Evolutionary conservation across 2,888 invertebrate genomes (phyloP).

Genomic region (Hemaris fuciformis): DNA sequence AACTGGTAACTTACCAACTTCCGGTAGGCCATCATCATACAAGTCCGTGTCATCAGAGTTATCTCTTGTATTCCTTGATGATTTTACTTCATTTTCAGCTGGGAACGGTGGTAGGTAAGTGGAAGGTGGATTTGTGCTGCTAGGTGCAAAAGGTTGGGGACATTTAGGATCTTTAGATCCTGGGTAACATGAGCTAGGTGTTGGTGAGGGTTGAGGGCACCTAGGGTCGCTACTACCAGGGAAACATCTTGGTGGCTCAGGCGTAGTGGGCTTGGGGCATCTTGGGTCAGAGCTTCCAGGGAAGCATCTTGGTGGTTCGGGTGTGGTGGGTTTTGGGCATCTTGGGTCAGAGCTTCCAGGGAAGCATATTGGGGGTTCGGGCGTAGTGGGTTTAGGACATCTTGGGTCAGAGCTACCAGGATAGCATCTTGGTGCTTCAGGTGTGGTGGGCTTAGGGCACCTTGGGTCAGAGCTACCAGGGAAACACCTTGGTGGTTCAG

Average conservation of each 20-base stretch:
- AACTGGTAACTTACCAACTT: constrained; percentile 61
- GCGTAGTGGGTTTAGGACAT: constrained; percentile 34
- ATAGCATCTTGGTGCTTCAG: constrained; percentile 29
- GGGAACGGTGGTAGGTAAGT: constrained; percentile 76
- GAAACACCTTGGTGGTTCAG: constrained; percentile 23
- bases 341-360: constrained; percentile 43
- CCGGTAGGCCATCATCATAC: constrained; percentile 51
- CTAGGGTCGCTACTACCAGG: constrained; percentile 46
- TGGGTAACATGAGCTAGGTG: constrained; percentile 68
- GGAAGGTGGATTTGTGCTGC: constrained; percentile 67
- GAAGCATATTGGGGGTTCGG: constrained; percentile 39
- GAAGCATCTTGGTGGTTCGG: constrained; percentile 36
- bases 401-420: constrained; percentile 38
- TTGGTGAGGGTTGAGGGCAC: constrained; percentile 36
- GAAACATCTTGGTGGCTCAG: constrained; percentile 33
- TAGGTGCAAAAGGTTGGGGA: constrained; percentile 67
- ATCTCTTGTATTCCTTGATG: constrained; percentile 48
- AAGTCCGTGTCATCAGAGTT: constrained; percentile 49
- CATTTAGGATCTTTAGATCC: constrained; percentile 66
- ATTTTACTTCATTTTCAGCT: constrained; percentile 62
- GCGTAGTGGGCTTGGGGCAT: constrained; percentile 48
- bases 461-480: constrained; percentile 28
- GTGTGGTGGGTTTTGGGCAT: constrained; percentile 40
- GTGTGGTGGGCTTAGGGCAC: constrained; percentile 31
- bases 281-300: constrained; percentile 51